Evolutionary conservation across 2,797 vertebrate species (phyloP).

Genomic region (Sebastes iracundus): DNA sequence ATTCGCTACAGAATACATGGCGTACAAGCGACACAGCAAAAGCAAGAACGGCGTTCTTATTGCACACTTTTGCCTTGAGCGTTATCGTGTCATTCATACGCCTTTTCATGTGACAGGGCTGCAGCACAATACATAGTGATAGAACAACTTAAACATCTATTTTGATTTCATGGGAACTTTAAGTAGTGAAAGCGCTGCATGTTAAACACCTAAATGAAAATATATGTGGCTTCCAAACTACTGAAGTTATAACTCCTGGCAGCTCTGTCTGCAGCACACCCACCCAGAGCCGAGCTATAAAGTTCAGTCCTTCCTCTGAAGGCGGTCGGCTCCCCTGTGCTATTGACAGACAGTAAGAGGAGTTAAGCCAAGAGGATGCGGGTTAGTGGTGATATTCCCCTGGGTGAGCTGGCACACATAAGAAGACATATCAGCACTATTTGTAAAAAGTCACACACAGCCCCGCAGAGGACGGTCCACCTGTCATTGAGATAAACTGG

Average conservation of each 20-base stretch:
- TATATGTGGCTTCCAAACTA: not conserved
- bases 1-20: too few relatives aligned
- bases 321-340: not conserved
- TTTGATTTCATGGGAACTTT: not conserved
- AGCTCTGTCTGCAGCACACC: not conserved
- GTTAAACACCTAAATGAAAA: not conserved
- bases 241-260: not conserved
- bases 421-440: slow-evolving; percentile 72
- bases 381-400: slow-evolving; percentile 31
- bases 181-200: not conserved
- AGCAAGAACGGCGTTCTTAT: too few relatives aligned
- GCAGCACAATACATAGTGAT: too few relatives aligned
- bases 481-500: slow-evolving; percentile 60
- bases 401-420: slow-evolving; percentile 37
- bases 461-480: slow-evolving; percentile 40
- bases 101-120: too few relatives aligned
- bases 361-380: slow-evolving; percentile 49
- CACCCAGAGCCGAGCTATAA: not conserved
- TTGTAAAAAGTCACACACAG: slow-evolving; percentile 73
- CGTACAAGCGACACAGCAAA: too few relatives aligned
- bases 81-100: too few relatives aligned
- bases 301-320: not conserved
- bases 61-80: too few relatives aligned
- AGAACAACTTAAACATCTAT: too few relatives aligned
- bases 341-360: slow-evolving; percentile 47